Evolutionary conservation across 2,888 invertebrate species (phyloP).

Genomic region (Automeris io): DNA sequence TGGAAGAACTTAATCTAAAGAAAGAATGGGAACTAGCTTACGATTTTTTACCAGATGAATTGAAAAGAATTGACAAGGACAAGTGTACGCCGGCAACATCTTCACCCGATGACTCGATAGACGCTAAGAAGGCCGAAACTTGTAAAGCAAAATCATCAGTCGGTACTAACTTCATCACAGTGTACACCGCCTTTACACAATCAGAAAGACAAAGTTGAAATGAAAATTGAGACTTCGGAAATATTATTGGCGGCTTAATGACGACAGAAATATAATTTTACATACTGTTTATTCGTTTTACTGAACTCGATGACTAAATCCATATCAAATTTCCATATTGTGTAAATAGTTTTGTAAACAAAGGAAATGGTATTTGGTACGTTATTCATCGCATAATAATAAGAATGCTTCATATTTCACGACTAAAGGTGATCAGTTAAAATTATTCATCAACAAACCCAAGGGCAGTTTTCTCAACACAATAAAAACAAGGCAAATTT

Average conservation of each 20-base stretch:
- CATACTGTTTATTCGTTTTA: background rate
- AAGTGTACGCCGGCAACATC: background rate
- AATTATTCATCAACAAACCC: background rate
- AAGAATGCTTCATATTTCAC: no score
- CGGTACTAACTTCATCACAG: conserved; percentile 30
- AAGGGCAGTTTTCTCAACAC: background rate
- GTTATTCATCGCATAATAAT: no score
- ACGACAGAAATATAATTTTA: conserved; percentile 32
- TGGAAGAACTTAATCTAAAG: conserved; percentile 45
- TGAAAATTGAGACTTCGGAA: conserved; percentile 12
- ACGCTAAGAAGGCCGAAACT: background rate
- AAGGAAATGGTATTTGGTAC: no score
- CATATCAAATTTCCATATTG: no score
- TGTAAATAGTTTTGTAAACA: no score
- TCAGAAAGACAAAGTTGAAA: conserved; percentile 11
- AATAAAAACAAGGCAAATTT: background rate
- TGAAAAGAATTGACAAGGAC: conserved; percentile 19
- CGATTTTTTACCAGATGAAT: conserved; percentile 33
- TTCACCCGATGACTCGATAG: background rate
- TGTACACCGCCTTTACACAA: conserved; percentile 37
- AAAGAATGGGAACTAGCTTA: conserved; percentile 58
- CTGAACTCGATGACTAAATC: no score
- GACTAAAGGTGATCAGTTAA: no score
- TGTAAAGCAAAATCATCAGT: conserved; percentile 3
- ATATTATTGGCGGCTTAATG: conserved; percentile 29